Evolutionary conservation across 2,113 vertebrate genomes (phyloP), one percentile per base, ranked within the genome.

Genomic region (Prietella phreatophila): DNA sequence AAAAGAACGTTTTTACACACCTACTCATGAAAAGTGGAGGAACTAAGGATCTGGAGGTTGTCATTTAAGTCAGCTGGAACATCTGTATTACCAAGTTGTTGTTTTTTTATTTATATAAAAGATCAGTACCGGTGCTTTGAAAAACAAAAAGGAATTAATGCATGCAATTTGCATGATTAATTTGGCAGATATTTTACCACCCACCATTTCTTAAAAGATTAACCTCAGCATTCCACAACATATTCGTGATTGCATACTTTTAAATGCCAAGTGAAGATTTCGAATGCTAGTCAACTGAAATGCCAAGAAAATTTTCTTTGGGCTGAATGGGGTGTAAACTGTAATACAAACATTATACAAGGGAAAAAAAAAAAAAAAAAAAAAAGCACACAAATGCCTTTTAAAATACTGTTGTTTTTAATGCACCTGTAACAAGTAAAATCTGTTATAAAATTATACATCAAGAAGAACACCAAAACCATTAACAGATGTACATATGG

Each of bases 391-490:
- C 47, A 69, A 14, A 33, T 13, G 17, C 1, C 71, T 36, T 27
- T 69, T 50, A 56, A 84, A 84, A 69, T 71, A 84, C 63, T 19
- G 50, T 1, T n/a, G 9, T 19, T 50, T 83, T 84, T 84, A 84
- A 84, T 84, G 65, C 3, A 81, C n/a, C 9, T 10, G 47, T 84
- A 22, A 63, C 47, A 61, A 30, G 60, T 65, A 10, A 33, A 5
- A 14, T 71, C 10, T 71, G 39, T n/a, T 10, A 83, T n/a, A 67
- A 67, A 67, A 55, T 53, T 13, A 53, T 25, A 55, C 27, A 39
- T 1, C 7, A 83, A n/a, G 58, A 83, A 89, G 36, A 56, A 91
- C 85, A 92, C 83, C 91, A 84, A 91, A 15, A 5, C 10, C 71
- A 75, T 75, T 42, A 39, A 42, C 20, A 75, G 71, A 22, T 47